Base-by-base conservation (phyloP, 2,888 invertebrate genomes). In the Apocheima hispidaria region DNA sequence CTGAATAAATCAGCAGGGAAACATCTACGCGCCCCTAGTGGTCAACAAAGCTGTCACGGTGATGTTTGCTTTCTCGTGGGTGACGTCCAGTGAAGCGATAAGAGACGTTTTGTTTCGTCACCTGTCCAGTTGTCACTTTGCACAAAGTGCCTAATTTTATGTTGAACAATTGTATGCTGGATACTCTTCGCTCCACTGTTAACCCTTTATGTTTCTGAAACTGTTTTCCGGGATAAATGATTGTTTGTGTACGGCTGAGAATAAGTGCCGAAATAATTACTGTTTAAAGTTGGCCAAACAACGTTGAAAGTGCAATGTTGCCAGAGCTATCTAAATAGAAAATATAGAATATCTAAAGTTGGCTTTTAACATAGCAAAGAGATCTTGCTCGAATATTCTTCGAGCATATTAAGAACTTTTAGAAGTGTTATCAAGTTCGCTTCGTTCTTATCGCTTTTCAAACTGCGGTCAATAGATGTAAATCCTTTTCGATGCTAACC, bases 361-460 rank as follows among this genome's bases (percentile, higher is more conserved):
- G 9, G 26, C 14, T 26, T 14, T 44, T 26, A 1, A 9, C n/a
- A 40, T n/a, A n/a, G n/a, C n/a, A n/a, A n/a, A n/a, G n/a, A 41
- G 41, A 14, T 41, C 41, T 23, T 14, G 40, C 9, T 16, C 1
- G 26, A 56, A 43, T 18, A 26, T 18, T 33, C 18, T 14, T 6
- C n/a, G 33, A 46, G 9, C 33, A 20, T 26, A 30, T 44, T 16
- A 44, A 26, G 23, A 26, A 44, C 43, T 44, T 44, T 44, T 5
- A 33, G 14, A 30, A 51, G 40, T 2, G 38, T 26, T 28, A 16
- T 44, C 21, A 40, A 23, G n/a, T 16, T 20, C 23, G 23, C 3
- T 28, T 20, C 41, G 41, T 38, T 43, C 44, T 30, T 50, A 48
- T 53, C 40, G 23, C 41, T 56, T 56, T 56, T 48, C 48, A 52